Conservation (phyloP, 2,888 invertebrate genomes). For the Meliscaeva auricollis region DNA sequence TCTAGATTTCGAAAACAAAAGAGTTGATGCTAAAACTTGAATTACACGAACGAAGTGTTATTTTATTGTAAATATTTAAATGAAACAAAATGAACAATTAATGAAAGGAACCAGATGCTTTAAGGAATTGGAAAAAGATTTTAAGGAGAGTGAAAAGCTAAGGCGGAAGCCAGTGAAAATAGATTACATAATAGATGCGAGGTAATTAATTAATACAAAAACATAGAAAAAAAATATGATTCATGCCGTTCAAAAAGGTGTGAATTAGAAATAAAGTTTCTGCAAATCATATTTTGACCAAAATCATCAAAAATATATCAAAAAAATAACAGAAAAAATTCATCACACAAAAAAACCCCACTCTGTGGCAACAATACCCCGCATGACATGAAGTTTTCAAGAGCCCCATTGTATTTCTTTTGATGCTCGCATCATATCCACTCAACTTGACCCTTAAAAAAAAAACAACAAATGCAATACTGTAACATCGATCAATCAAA, state of each 20-base stretch:
- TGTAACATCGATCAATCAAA: constrained; percentile 68
- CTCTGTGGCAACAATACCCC: constrained; percentile 27
- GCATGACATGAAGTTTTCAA: constrained; percentile 62
- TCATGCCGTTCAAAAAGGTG: background rate
- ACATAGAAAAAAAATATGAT: too few relatives aligned
- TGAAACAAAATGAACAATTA: too few relatives aligned
- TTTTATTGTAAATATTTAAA: too few relatives aligned
- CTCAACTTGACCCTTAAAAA: constrained; percentile 68
- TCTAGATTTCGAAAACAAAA: too few relatives aligned
- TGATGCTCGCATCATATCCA: constrained; percentile 46
- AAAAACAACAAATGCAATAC: constrained; percentile 22
- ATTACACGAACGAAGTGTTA: too few relatives aligned
- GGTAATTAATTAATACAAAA: too few relatives aligned
- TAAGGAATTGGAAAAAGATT: too few relatives aligned
- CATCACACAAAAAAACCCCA: background rate
- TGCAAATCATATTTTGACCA: constrained; percentile 58
- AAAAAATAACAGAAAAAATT: constrained; percentile 7
- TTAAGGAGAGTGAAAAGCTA: too few relatives aligned
- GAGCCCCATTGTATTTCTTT: constrained; percentile 32
- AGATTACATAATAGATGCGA: too few relatives aligned
- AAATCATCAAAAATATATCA: background rate
- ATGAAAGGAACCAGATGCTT: too few relatives aligned
- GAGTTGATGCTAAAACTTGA: too few relatives aligned
- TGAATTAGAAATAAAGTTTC: background rate
- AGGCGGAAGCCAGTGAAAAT: too few relatives aligned